Base-by-base conservation (phyloP, 2,113 vertebrate genomes). In the Phycodurus eques region DNA sequence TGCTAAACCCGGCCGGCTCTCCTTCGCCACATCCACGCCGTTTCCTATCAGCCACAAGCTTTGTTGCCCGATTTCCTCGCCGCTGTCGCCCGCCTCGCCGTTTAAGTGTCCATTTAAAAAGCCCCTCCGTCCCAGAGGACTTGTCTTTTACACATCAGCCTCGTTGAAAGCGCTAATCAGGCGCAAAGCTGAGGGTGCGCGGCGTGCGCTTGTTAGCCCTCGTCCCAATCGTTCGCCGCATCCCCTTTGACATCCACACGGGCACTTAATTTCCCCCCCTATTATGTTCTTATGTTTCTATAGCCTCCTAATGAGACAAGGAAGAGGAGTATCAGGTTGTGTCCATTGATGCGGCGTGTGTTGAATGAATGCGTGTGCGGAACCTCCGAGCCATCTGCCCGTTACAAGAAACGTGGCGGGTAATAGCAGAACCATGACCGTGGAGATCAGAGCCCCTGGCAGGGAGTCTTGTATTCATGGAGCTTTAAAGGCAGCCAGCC, bases 261-360 rank as follows among this genome's bases (percentile, higher is more conserved):
- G 88, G 81, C 88, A 90, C 89, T 89, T 92, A 90, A 92, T 92
- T 90, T 31, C 35, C 90, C 87, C 75, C 80, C 80, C 89, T 86
- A 92, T 92, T 92, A 89, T 91, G 84, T 85, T 87, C 89, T 88
- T 88, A 90, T 90, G 89, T 87, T 92, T 90, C 89, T 88, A 90
- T 90, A 90, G 90, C 86, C 81, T 85, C 72, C 80, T 90, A 92
- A 92, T 92, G 90, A 92, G 89, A 90, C 84, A 88, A 90, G 88
- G 88, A 90, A 88, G 89, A 81, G 84, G 85, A 88, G 87, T 87
- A 89, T 89, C 86, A 85, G 89, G 89, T 89, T 85, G 87, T 86
- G 88, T 84, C 82, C 87, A 86, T 85, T 90, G 89, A 90, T 87
- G 90, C 85, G 84, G 73, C 71, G 83, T 83, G 88, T 71, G 84